Evolutionary conservation across 2,113 vertebrate species (phyloP).

Genomic region (Gallinago paraguaiae): DNA sequence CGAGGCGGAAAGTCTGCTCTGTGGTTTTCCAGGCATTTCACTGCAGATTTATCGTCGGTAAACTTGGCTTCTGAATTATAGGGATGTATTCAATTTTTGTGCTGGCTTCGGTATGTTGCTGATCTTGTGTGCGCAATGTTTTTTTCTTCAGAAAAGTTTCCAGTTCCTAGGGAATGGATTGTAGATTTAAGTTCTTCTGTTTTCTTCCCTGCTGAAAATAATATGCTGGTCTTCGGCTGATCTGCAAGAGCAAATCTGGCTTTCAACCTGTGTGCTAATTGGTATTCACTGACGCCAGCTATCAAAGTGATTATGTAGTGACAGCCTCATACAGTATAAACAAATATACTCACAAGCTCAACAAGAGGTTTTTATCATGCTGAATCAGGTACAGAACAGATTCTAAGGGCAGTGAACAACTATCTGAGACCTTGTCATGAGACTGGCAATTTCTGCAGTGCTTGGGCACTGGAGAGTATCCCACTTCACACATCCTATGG

Average conservation of each 20-base stretch:
- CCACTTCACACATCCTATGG: neutral
- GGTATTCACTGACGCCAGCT: neutral
- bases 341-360: neutral
- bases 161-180: neutral
- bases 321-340: neutral
- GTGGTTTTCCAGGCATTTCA: slow-evolving; percentile 35
- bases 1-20: neutral
- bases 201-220: neutral
- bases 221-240: neutral
- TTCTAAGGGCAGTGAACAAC: neutral
- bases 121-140: neutral
- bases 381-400: neutral
- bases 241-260: neutral
- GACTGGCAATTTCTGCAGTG: neutral
- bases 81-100: slow-evolving; percentile 52
- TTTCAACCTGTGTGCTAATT: neutral
- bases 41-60: neutral
- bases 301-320: neutral
- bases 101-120: slow-evolving; percentile 7
- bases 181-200: neutral
- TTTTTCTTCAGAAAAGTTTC: slow-evolving; percentile 31
- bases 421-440: neutral
- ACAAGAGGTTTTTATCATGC: neutral
- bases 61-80: slow-evolving; percentile 22
- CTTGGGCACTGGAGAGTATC: neutral